Evolutionary conservation across 2,888 invertebrate species (phyloP), one percentile per base, ranked within the genome.

Genomic region (Cantharis rufa): DNA sequence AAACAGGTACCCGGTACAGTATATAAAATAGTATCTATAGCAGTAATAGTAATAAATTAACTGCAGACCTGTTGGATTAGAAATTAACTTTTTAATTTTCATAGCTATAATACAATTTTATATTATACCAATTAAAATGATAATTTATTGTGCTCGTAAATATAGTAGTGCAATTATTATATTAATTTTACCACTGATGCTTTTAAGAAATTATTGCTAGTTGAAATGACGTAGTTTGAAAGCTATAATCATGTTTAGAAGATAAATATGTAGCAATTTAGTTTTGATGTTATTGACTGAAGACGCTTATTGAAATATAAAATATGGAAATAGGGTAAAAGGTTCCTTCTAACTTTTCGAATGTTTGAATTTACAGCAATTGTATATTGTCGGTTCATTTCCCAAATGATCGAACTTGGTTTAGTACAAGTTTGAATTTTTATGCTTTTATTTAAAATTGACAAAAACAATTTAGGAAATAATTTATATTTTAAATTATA

Each of bases 271-370:
- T 74, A 64, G 71, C 78, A 76, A 78, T 78, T 78, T 78, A 75
- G 75, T 73, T 73, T 72, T 78, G 73, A 75, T 76, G 72, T 78
- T 76, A 73, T 78, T 70, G 78, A 78, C 72, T 75, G 72, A 68
- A 71, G 74, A 64, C 78, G 75, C 80, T 81, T 79, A 79, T 77
- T 77, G 78, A 78, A 80, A 80, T 80, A 80, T 80, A 80, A 80
- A 81, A 81, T 77, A 78, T 81, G 80, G 81, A 81, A 80, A 81
- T 81, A 64, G 81, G 81, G 80, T 80, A 80, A 81, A 81, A 81
- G 81, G 81, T 81, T 81, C 80, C 81, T 75, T 76, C 75, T 72
- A 80, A 80, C 79, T 80, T 79, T 80, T 79, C 80, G 70, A 78
- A 75, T 78, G 62, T 78, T 72, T 70, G 75, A 74, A 79, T 79